phyloP scores from a whole-genome alignment of 2,113 vertebrate genomes.

The Nerophis ophidion region DNA sequence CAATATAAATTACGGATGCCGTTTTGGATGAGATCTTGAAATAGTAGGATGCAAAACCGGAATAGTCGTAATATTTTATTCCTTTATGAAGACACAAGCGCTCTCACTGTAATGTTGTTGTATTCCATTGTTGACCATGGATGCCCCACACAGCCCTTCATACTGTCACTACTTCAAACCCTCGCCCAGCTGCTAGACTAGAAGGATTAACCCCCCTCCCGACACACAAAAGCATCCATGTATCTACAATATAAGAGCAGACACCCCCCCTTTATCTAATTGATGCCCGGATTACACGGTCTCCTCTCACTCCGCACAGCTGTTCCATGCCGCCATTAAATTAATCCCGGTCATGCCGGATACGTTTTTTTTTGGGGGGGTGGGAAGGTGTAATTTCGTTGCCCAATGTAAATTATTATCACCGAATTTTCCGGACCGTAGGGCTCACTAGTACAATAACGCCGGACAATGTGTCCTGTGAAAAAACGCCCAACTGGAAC shows the following conservation, averaged over 20 bases:
- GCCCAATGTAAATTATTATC: neutral
- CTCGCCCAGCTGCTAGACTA: conserved; percentile 48
- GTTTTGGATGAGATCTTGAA: neutral
- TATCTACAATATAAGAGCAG: conserved; percentile 12
- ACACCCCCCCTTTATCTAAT: conserved; percentile 46
- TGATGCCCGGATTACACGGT: conserved; percentile 55
- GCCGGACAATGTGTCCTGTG: too few species aligned
- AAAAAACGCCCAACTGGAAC: too few species aligned
- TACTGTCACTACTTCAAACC: conserved; percentile 39
- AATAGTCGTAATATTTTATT: neutral
- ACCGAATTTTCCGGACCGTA: too few species aligned
- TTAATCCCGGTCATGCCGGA: conserved; percentile 12
- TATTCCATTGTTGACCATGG: conserved; percentile 24
- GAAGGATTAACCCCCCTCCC: conserved; percentile 52
- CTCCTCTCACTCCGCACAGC: conserved; percentile 50
- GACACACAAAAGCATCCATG: conserved; percentile 17
- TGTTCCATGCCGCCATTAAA: conserved; percentile 37
- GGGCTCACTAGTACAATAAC: too few species aligned
- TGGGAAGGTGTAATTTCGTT: neutral
- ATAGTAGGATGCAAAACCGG: neutral
- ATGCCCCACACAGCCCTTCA: conserved; percentile 21
- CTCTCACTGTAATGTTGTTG: conserved; percentile 1
- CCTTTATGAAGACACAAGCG: neutral
- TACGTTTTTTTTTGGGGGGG: conserved; percentile 6
- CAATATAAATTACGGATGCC: neutral